Conservation (phyloP, 2,113 vertebrate species). For the Vimba vimba region DNA sequence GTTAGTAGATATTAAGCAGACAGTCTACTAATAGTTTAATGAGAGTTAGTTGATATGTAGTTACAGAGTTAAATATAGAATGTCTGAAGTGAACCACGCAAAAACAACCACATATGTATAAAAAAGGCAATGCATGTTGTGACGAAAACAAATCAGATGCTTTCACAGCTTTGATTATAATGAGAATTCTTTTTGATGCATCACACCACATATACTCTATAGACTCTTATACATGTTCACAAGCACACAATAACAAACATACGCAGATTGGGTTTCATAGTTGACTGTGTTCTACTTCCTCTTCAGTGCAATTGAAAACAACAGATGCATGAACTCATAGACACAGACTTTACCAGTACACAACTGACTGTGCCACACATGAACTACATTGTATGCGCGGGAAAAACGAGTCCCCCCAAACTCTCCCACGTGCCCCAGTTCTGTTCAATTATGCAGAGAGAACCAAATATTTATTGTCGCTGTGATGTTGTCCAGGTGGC, state of each 20-base stretch:
- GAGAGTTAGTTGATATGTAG: too few relatives aligned
- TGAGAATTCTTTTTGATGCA: neutral
- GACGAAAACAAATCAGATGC: neutral
- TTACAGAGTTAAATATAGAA: too few relatives aligned
- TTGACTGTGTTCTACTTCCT: neutral
- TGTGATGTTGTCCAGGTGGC: constrained; percentile 42
- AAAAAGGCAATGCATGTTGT: neutral
- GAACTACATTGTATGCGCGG: neutral
- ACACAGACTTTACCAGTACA: neutral
- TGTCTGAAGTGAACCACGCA: neutral
- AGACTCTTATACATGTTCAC: neutral
- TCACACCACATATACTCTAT: neutral
- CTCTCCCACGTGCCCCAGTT: constrained; percentile 24
- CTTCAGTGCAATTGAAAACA: neutral
- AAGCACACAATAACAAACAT: neutral
- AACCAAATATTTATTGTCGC: neutral
- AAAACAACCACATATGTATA: neutral
- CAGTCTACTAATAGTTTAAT: too few relatives aligned
- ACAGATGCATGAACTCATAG: constrained; percentile 7
- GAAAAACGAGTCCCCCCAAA: neutral
- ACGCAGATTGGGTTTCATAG: neutral
- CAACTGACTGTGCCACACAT: neutral
- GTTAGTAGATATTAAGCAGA: too few relatives aligned
- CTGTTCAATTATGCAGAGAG: neutral
- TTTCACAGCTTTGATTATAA: neutral